These are phyloP conservation scores for Drosophila eohydei DNA, from an alignment of 2,888 invertebrate genomes.

Conservation along the genomic window DNA sequence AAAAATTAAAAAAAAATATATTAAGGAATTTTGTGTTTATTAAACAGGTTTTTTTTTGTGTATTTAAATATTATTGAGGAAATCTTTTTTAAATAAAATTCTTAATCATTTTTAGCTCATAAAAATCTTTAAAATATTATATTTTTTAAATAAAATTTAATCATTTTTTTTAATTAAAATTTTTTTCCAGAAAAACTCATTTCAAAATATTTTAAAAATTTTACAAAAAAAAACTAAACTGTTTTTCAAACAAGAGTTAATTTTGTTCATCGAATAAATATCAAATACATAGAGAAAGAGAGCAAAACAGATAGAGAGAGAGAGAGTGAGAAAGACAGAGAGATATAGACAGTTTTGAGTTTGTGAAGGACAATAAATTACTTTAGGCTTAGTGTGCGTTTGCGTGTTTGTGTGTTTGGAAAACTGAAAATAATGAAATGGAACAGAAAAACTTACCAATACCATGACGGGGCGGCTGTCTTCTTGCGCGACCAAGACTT, in stretches of 20 bases:
- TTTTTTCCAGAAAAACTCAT: background rate
- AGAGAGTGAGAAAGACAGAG: constrained; percentile 11
- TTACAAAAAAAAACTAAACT: background rate
- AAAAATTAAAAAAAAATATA: background rate
- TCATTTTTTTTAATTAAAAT: background rate
- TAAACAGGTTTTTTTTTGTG: background rate
- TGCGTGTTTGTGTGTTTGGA: constrained; percentile 19
- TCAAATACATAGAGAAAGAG: constrained; percentile 31
- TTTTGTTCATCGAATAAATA: constrained; percentile 7
- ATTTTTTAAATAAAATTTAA: background rate
- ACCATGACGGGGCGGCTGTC: constrained; percentile 86
- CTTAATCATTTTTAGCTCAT: background rate
- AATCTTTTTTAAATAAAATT: background rate
- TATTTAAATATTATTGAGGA: background rate
- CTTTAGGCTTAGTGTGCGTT: constrained; percentile 10
- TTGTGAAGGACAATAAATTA: constrained; percentile 8
- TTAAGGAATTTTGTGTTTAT: background rate
- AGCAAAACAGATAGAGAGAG: constrained; percentile 22
- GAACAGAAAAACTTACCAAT: constrained; percentile 84
- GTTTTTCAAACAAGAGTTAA: background rate
- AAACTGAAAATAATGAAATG: constrained; percentile 28
- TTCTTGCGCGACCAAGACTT: constrained; percentile 86
- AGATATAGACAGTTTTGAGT: constrained; percentile 12
- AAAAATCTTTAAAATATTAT: background rate
- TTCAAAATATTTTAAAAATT: background rate